Conservation (phyloP, 2,888 invertebrate genomes). For the Nemotelus pantherinus region DNA sequence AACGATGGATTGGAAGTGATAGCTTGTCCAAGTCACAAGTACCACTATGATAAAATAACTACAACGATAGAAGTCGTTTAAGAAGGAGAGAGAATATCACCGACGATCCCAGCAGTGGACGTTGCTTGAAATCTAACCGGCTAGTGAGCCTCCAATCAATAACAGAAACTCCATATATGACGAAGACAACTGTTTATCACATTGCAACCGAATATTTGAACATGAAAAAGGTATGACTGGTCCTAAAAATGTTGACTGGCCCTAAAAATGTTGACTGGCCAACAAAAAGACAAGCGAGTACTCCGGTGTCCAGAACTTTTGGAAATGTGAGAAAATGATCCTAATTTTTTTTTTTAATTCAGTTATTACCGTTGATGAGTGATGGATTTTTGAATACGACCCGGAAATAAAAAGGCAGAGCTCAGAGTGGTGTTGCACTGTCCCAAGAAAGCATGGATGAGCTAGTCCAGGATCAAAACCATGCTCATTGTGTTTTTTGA, state of each 20-base stretch:
- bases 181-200: not conserved
- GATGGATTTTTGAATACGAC: not conserved
- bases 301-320: not conserved
- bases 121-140: not conserved
- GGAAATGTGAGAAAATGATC: not conserved
- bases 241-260: not conserved
- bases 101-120: not conserved
- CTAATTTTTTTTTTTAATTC: not conserved
- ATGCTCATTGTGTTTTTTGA: constrained; percentile 1
- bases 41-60: not conserved
- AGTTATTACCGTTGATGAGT: not conserved
- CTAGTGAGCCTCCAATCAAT: too few species aligned
- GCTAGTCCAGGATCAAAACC: not conserved
- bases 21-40: not conserved
- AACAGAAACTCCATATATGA: too few species aligned
- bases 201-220: not conserved
- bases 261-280: not conserved
- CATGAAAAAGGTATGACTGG: not conserved
- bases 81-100: too few species aligned
- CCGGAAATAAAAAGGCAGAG: not conserved
- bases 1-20: not conserved
- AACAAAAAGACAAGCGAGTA: not conserved
- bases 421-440: not conserved
- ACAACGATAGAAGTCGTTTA: too few species aligned
- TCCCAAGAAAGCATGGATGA: not conserved